Conservation (phyloP, 2,888 invertebrate genomes). For the Proisotoma minuta region DNA sequence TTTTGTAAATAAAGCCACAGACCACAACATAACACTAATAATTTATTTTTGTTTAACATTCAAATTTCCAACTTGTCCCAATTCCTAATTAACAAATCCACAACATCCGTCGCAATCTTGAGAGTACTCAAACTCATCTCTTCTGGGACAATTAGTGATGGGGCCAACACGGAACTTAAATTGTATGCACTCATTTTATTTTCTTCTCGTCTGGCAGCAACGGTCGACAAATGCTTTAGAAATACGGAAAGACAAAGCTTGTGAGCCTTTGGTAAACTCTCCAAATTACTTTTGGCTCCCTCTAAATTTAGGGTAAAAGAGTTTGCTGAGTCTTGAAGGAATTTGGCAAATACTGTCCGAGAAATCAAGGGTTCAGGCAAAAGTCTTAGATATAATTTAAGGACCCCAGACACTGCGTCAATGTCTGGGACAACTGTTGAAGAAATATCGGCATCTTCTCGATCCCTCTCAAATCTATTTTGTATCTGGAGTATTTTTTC, state of each 20-base stretch:
- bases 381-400: conserved; percentile 79
- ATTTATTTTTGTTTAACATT: too few species aligned
- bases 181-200: conserved; percentile 93
- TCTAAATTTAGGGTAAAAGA: background rate
- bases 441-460: conserved; percentile 72
- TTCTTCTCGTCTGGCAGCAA: conserved; percentile 67
- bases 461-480: conserved; percentile 80
- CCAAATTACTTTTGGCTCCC: conserved; percentile 4
- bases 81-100: conserved; percentile 17
- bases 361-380: conserved; percentile 85
- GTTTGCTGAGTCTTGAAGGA: conserved; percentile 10
- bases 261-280: conserved; percentile 71
- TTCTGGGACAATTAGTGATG: conserved; percentile 63
- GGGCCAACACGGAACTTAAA: conserved; percentile 86
- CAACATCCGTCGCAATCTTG: conserved; percentile 13
- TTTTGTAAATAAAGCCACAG: too few species aligned
- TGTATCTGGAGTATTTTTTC: conserved; percentile 88
- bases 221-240: conserved; percentile 75
- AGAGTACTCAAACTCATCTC: conserved; percentile 22
- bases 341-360: conserved; percentile 65
- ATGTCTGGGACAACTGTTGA: conserved; percentile 63
- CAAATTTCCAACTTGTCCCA: background rate
- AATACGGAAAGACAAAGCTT: conserved; percentile 78
- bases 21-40: too few species aligned
- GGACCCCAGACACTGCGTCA: conserved; percentile 81